Evolutionary conservation across 2,888 invertebrate genomes (phyloP), one percentile per base, ranked within the genome.

Genomic region (Lycophotia porphyrea): DNA sequence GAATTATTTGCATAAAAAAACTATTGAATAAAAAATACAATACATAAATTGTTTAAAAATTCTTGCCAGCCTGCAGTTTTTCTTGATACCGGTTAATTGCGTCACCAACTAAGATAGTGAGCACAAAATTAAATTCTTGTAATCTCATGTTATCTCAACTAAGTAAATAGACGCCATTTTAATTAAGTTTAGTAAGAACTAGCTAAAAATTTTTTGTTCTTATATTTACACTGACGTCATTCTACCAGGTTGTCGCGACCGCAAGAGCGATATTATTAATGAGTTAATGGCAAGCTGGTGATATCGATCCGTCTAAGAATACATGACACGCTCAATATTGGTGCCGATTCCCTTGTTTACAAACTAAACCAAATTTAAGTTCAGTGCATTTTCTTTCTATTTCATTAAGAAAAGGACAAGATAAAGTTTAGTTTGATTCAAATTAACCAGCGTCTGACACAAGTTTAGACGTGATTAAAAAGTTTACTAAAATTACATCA

Each of bases 161-260:
- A 66, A 72, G 72, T 66, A 79, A 66, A 79, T 27, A 66, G 42
- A 58, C 63, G 67, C 67, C 61, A 76, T 68, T 47, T 63, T 49
- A 76, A 76, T 67, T 42, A 34, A 79, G 47, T 44, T 49, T 9
- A 36, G 55, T 61, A 36, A 27, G 42, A 74, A 65, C 21, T 39
- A 69, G 13, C 64, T 34, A 39, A 74, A 80, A 60, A 68, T 80
- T 47, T 61, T 73, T 69, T 68, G 63, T 21, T 34, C 24, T 21
- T 9, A n/a, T 58, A 39, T 80, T 65, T 67, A 52, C 18, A 36
- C 24, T 5, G 44, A 52, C 27, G 47, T 65, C 27, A 42, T 39
- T 71, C 44, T 58, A 31, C 15, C 5, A 64, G 60, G 11, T 34
- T n/a, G 47, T 36, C 2, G 11, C n/a, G 18, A 55, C 47, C 65